These are phyloP conservation scores for Plectrocnemia conspersa DNA, from an alignment of 1,140 invertebrate genomes.

Conservation along the genomic window DNA sequence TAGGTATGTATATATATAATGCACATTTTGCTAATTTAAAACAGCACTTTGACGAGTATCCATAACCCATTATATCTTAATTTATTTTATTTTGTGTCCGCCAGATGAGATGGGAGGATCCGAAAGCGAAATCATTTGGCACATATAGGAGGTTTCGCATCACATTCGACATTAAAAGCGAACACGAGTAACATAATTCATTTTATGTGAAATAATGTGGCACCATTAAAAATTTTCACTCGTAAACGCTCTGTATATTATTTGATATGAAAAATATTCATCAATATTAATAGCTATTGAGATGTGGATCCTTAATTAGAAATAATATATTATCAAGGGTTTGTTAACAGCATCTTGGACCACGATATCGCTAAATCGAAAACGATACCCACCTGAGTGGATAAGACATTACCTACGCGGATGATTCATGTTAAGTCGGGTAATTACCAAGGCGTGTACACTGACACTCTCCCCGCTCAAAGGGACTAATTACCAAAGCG, in stretches of 20 bases:
- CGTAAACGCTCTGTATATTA: no score
- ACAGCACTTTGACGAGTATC: slow-evolving; percentile 2
- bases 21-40: slow-evolving; percentile 4
- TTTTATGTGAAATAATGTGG: no score
- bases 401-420: slow-evolving; percentile 1
- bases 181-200: no score
- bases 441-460: slow-evolving; percentile 12
- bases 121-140: not conserved
- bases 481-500: slow-evolving; percentile 9
- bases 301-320: no score
- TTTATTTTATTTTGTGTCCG: slow-evolving; percentile 6
- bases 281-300: no score
- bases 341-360: no score
- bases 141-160: not conserved
- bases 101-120: slow-evolving; percentile 14
- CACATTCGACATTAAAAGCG: no score
- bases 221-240: no score
- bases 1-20: slow-evolving; percentile 5
- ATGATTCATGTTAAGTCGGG: slow-evolving; percentile 19
- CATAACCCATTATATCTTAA: slow-evolving; percentile 9
- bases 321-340: no score
- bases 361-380: no score
- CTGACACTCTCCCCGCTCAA: slow-evolving; percentile 6
- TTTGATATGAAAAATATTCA: no score
- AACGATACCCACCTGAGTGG: slow-evolving; percentile 1